Percentiles rank a stretch among this genome's conserved stretches.
phyloP scores from a whole-genome alignment of 2,113 vertebrate genomes.

The Pleuronectes platessa region DNA sequence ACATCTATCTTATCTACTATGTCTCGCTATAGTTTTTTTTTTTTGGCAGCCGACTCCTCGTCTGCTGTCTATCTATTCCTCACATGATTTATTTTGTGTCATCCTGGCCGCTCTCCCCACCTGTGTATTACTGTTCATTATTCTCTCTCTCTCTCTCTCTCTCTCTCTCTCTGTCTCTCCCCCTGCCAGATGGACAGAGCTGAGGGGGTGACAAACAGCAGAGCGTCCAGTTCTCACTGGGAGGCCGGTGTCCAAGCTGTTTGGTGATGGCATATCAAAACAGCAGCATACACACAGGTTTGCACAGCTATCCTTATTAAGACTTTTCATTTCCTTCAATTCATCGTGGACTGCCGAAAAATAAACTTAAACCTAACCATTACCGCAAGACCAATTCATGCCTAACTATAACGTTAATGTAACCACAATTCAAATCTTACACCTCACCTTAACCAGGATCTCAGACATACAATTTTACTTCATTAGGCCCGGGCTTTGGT shows the following conservation, averaged over 20 bases:
- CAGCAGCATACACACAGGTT: slow-evolving; percentile 30
- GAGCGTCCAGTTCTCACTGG: slow-evolving; percentile 44
- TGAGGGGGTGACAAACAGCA: slow-evolving; percentile 36
- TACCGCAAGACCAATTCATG: no score
- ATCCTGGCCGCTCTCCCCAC: slow-evolving; percentile 13
- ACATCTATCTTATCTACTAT: no score
- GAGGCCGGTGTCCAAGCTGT: slow-evolving; percentile 61
- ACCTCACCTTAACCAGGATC: neutral
- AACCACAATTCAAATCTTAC: no score
- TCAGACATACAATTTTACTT: neutral
- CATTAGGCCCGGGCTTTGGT: neutral
- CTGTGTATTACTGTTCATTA: slow-evolving; percentile 22
- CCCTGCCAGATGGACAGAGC: slow-evolving; percentile 48
- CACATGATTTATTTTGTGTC: neutral
- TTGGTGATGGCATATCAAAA: slow-evolving; percentile 41
- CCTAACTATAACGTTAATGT: no score
- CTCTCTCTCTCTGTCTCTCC: neutral
- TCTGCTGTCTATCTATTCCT: neutral
- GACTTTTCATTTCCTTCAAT: no score
- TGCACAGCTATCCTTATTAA: no score
- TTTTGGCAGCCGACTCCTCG: neutral
- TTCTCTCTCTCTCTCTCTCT: neutral
- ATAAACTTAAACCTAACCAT: no score
- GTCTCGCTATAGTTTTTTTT: neutral
- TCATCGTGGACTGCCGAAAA: no score